Percentiles rank a stretch among this genome's conserved stretches.
Conservation (phyloP, 2,888 invertebrate species). For the Amphiduros pacificus region DNA sequence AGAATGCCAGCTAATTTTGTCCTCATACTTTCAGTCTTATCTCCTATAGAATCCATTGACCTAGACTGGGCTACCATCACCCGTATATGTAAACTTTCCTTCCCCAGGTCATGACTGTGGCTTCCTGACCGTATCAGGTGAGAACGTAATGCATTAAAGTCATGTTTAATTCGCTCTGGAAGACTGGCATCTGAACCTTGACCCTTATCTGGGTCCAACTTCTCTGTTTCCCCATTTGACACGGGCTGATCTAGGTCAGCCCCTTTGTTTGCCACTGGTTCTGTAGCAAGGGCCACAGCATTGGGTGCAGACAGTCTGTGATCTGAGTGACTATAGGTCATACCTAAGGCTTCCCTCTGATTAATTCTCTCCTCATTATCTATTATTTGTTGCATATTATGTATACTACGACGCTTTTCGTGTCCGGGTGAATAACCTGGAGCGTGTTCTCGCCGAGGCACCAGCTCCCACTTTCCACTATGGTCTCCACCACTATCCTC, state of each 20-base stretch:
- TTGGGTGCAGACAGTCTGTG: neutral
- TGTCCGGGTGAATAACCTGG: neutral
- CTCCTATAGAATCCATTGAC: constrained; percentile 1
- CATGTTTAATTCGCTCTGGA: no score
- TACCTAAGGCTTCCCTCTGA: neutral
- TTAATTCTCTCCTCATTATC: neutral
- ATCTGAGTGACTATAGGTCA: neutral
- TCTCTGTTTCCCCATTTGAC: neutral
- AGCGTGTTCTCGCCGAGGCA: constrained; percentile 1
- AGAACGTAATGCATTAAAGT: no score
- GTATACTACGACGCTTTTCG: constrained; percentile 11
- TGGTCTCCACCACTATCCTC: constrained; percentile 62
- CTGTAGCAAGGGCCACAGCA: neutral
- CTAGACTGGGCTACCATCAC: neutral
- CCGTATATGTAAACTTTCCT: neutral
- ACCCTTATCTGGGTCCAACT: neutral
- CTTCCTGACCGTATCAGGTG: neutral
- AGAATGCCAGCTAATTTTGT: neutral
- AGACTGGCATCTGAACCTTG: no score
- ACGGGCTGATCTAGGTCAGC: neutral
- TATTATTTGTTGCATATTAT: neutral
- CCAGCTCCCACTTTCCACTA: constrained; percentile 16
- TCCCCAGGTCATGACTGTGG: neutral
- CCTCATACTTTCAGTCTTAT: neutral
- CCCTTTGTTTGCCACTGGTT: neutral